phyloP scores from a whole-genome alignment of 2,797 vertebrate genomes.

The Podarcis siculus region DNA sequence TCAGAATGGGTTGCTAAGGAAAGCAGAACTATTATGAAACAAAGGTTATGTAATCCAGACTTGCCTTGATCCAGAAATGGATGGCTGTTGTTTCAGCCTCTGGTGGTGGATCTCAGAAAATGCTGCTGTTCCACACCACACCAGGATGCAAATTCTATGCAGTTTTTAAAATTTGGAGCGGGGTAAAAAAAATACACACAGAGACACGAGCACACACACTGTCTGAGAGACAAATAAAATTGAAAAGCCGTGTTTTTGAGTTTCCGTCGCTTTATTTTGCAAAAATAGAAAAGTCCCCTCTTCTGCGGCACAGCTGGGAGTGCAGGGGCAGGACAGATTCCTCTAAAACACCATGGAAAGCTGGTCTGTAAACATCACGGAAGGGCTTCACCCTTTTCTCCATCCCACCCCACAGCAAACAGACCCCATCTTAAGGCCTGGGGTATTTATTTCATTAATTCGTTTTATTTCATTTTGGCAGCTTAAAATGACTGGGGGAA shows the following conservation, averaged over 20 bases:
- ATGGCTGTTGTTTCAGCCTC: neutral
- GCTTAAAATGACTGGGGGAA: conserved; percentile 68
- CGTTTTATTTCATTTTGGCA: conserved; percentile 61
- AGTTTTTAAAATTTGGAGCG: neutral
- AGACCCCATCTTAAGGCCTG: conserved; percentile 58
- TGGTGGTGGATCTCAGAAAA: too few relatives aligned
- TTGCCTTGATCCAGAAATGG: neutral
- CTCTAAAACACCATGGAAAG: conserved; percentile 40
- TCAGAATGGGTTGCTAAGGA: neutral
- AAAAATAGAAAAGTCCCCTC: conserved; percentile 79
- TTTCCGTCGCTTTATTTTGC: conserved; percentile 78
- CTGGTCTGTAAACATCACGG: conserved; percentile 73
- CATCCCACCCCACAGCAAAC: conserved; percentile 64
- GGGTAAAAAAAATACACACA: neutral
- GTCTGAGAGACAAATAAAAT: neutral
- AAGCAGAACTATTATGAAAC: neutral
- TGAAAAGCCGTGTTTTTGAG: conserved; percentile 16
- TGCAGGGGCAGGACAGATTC: conserved; percentile 40
- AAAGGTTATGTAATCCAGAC: neutral
- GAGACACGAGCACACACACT: neutral
- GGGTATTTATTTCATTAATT: conserved; percentile 33
- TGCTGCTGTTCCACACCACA: neutral
- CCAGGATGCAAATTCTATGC: neutral
- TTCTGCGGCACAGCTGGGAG: conserved; percentile 63
- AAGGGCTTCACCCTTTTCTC: conserved; percentile 58